Base-by-base conservation (phyloP, 2,888 invertebrate species). In the Mimas tiliae region DNA sequence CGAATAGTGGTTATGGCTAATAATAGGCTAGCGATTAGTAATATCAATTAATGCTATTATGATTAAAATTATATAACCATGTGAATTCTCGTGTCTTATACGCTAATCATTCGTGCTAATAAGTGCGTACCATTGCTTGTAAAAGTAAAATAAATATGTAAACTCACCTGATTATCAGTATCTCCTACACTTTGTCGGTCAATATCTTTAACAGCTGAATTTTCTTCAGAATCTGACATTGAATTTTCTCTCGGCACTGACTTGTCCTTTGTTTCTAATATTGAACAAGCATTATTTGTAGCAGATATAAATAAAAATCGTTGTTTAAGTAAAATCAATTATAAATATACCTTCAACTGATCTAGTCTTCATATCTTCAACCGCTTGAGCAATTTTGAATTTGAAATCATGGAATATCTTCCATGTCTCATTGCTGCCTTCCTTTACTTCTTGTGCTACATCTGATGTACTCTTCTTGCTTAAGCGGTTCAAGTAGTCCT, bases 381-480 rank as follows among this genome's bases (percentile, higher is more conserved):
- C 96, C 48, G 96, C 96, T 82, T 96, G 96, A 50, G 96, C 95
- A 70, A 97, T 95, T 88, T 96, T 96, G 63, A 95, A 96, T 84
- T 94, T 96, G 67, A 96, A 95, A 72, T 96, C 96, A 70, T 95
- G 95, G 71, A 96, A 95, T 79, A 96, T 94, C 77, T 95, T 95
- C 96, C 96, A 96, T 7, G 96, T 95, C 85, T 96, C 96, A 70
- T 95, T 94, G 38, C 72, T 76, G 11, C 81, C 77, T 70, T 92
- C 92, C 69, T 91, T 93, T 0, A 82, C 80, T 58, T 94, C 94
- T 52, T 86, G 80, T 45, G 81, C 75, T 1, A 94, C 92, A 74
- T 96, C 96, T 16, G 95, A 87, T 69, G 95, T 95, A n/a, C 95
- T 95, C 66, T 95, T 90, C 80, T 95, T 96, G 1, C 95, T 94